phyloP scores from a whole-genome alignment of 2,888 invertebrate genomes.

The Drosophila meridiana region DNA sequence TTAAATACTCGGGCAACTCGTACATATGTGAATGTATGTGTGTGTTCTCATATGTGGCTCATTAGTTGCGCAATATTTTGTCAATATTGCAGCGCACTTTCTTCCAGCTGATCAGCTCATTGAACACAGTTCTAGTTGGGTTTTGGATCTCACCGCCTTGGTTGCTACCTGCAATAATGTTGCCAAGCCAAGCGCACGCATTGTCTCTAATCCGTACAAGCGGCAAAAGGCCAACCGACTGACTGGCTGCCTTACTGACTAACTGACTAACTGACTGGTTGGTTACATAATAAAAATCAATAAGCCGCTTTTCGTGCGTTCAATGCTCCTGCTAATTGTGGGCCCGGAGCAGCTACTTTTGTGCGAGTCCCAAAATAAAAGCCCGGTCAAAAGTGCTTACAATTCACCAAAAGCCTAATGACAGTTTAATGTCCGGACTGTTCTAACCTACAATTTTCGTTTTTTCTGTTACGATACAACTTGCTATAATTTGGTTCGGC shows the following conservation, averaged over 20 bases:
- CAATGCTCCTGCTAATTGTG: constrained; percentile 54
- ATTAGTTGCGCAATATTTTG: constrained; percentile 54
- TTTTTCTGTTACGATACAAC: constrained; percentile 24
- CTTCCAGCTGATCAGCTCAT: constrained; percentile 75
- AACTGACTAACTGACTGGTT: constrained; percentile 15
- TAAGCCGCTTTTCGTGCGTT: constrained; percentile 49
- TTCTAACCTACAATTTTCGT: constrained; percentile 35
- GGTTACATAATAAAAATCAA: constrained; percentile 64
- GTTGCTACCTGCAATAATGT: constrained; percentile 16
- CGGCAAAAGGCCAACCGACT: constrained; percentile 20
- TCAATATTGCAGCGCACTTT: constrained; percentile 53
- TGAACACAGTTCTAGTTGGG: constrained; percentile 55
- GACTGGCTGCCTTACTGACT: constrained; percentile 12
- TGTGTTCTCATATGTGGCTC: constrained; percentile 44
- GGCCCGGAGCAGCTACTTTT: constrained; percentile 1
- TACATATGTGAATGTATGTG: background rate
- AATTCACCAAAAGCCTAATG: constrained; percentile 40
- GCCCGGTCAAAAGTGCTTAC: constrained; percentile 31
- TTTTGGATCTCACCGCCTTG: constrained; percentile 38
- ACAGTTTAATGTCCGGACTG: constrained; percentile 44
- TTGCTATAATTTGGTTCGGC: constrained; percentile 1
- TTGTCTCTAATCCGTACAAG: constrained; percentile 41
- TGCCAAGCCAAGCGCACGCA: constrained; percentile 57
- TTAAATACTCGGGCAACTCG: constrained; percentile 31
- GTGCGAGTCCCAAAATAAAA: constrained; percentile 26